Base-by-base conservation (phyloP, 2,113 vertebrate species). In the Brachyistius frenatus region DNA sequence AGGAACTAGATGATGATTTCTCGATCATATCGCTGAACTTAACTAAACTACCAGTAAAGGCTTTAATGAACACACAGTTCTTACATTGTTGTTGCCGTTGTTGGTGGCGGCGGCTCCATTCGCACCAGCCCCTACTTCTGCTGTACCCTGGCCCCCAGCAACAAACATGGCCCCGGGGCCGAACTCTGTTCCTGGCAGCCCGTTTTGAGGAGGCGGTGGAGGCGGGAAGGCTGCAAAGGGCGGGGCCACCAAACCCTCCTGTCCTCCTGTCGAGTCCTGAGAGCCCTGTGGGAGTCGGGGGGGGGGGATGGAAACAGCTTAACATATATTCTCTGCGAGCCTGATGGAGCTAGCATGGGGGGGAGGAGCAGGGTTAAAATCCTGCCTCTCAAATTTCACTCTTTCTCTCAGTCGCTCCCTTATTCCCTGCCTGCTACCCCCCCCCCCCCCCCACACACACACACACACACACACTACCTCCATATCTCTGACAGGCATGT, bases 201-300 rank as follows among this genome's bases (percentile, higher is more conserved):
- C 93, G 61, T 95, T 95, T 62, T 95, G 94, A 70, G 94, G 93
- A 52, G 94, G 94, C 11, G 94, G 93, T 4, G 93, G 93, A 68
- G 93, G 93, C 7, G 92, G 94, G 76, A 93, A 94, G 5, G 91
- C 74, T 50, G 93, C 5, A 44, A 93, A 94, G 79, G 94, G 91
- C 5, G 90, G 91, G 81, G 91, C 89, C 73, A 94, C 93, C 78
- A 93, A 52, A 35, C 90, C 92, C 67, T 94, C 94, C 88, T 92
- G 92, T 87, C 87, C 92, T 86, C 88, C 93, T 72, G 93, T 79
- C 14, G 93, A 93, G 74, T 94, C 93, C 84, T 94, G 93, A 79
- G 91, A 90, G 78, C 92, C 94, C 94, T 94, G 87, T 1, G 36
- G 88, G 66, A 68, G 57, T 0, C 5, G 39, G 32, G 31, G 31